phyloP scores from a whole-genome alignment of 2,888 invertebrate genomes.

The Eupithecia subfuscata region DNA sequence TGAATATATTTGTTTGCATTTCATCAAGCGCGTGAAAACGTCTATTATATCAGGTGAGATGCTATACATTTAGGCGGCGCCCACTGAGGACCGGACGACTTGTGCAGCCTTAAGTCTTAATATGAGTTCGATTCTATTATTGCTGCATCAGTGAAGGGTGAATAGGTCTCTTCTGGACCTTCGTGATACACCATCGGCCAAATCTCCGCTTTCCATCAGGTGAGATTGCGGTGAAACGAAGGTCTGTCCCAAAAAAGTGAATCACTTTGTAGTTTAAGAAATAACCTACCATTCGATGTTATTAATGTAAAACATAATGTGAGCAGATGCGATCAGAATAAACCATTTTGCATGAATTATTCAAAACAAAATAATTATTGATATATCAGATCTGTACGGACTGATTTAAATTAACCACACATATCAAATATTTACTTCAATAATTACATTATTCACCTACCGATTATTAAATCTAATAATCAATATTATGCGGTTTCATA shows the following conservation, averaged over 20 bases:
- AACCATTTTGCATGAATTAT: neutral
- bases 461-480: neutral
- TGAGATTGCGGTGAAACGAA: no score
- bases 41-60: no score
- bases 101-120: no score
- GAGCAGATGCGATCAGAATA: neutral
- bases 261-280: neutral
- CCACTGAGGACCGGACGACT: no score
- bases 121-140: neutral
- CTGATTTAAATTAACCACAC: neutral
- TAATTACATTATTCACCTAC: neutral
- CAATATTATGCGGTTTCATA: neutral
- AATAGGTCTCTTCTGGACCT: no score
- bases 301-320: neutral
- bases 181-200: no score
- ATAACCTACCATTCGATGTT: neutral
- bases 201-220: no score
- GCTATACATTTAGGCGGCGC: no score
- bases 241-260: neutral
- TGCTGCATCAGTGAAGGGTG: no score
- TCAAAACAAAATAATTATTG: conserved; percentile 3
- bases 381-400: neutral
- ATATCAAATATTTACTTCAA: neutral
- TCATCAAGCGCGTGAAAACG: no score
- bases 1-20: no score